Base-by-base conservation (phyloP, 2,888 invertebrate genomes). In the Hemicrepidius hirtus region DNA sequence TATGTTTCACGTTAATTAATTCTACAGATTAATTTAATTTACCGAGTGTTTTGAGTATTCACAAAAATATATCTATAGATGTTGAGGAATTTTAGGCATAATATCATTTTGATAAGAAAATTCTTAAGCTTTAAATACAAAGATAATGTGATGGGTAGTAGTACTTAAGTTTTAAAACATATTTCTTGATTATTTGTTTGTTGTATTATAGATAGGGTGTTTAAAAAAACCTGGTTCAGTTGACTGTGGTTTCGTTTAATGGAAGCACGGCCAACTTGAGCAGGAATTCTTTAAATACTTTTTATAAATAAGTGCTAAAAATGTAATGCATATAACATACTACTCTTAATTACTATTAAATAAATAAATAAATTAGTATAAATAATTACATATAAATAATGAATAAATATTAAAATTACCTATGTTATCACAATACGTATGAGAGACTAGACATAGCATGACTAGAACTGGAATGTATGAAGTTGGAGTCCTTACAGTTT, bases 401-500 rank as follows among this genome's bases (percentile, higher is more conserved):
- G 7, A 5, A 53, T 53, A 53, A 53, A 57, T 57, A 57, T 18
- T 35, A 35, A 53, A 53, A 53, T 35, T 57, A 57, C 57, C 13
- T 57, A 18, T 18, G 12, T 24, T 62, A 62, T 62, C 60, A 62
- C 60, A 62, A n/a, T 41, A 41, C 28, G n/a, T 44, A 44, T 18
- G 41, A 62, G 41, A 62, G 41, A 7, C 13, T 24, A 13, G 24
- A 41, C 44, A 21, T 21, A 21, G 20, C 2, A 16, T 44, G 60
- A 62, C 60, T 62, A 44, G 41, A 44, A 9, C 32, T 62, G 60
- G 60, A 62, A 62, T 62, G 60, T 62, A n/a, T 7, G 60, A 62
- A 62, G 60, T 57, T 62, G 44, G 60, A 62, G 60, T 62, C 41
- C 32, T 57, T 57, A n/a, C 0, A 7, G 1, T 62, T 35, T 41